Evolutionary conservation across 2,797 vertebrate genomes (phyloP).

Genomic region (Alauda arvensis): DNA sequence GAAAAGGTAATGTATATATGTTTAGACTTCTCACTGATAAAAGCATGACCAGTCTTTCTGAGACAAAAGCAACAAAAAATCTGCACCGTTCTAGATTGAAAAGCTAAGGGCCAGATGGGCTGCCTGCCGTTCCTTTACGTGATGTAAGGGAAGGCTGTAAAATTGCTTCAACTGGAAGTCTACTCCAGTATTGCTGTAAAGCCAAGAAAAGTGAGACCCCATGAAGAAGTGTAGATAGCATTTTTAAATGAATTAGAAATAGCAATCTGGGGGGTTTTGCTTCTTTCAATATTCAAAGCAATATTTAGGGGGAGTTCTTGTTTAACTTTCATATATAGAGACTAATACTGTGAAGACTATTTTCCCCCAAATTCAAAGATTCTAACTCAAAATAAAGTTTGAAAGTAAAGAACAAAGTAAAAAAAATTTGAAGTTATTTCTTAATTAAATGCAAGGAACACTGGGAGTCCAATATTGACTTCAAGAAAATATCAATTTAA

Average conservation of each 20-base stretch:
- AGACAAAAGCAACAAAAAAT: background rate
- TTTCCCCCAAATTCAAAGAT: background rate
- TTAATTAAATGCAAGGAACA: background rate
- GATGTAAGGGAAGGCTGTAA: background rate
- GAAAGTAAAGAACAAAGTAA: background rate
- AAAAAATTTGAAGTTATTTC: background rate
- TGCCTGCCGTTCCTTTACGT: background rate
- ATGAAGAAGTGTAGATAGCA: background rate
- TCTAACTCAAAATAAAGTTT: background rate
- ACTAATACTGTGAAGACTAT: background rate
- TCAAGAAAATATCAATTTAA: background rate
- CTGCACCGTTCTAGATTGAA: background rate
- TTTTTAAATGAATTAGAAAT: background rate
- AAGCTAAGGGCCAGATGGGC: background rate
- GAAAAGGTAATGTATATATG: background rate
- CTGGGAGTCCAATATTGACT: background rate
- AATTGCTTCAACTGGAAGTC: background rate
- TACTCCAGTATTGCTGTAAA: background rate
- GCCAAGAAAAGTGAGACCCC: background rate
- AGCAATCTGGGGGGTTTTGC: accelerated
- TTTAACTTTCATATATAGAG: background rate
- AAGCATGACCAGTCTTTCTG: background rate
- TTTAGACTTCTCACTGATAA: background rate
- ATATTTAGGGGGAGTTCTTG: accelerated
- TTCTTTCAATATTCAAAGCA: background rate